Evolutionary conservation across 2,113 vertebrate genomes (phyloP).

Genomic region (Ursus arctos): DNA sequence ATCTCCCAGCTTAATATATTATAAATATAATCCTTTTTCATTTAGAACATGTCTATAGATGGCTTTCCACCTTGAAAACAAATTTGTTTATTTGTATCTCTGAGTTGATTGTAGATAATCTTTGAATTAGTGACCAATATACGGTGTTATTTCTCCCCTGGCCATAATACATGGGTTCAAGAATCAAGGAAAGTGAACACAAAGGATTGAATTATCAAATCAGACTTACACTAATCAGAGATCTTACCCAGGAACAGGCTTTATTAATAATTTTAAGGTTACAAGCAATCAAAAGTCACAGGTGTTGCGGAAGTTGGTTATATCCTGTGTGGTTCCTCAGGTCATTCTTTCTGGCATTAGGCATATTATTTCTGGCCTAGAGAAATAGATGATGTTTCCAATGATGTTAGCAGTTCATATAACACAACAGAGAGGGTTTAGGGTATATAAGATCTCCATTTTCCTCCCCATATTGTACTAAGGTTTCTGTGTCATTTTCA

Average conservation of each 20-base stretch:
- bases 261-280: background rate
- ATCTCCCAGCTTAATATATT: background rate
- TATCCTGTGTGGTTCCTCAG: background rate
- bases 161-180: background rate
- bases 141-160: background rate
- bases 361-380: background rate
- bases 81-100: background rate
- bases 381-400: background rate
- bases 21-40: background rate
- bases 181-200: background rate
- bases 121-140: background rate
- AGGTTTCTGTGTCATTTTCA: background rate
- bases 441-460: background rate
- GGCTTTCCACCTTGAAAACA: constrained; percentile 10
- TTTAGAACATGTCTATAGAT: background rate
- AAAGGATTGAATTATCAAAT: background rate
- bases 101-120: background rate
- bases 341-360: background rate
- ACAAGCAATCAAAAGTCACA: background rate
- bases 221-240: background rate
- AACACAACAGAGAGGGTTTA: background rate
- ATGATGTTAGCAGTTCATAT: background rate
- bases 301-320: background rate
- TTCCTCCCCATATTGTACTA: background rate
- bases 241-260: background rate